A percentile compares a stretch with the other conserved stretches of the same genome.
Conservation (phyloP, 2,113 vertebrate genomes). For the Nansenia antarctica region DNA sequence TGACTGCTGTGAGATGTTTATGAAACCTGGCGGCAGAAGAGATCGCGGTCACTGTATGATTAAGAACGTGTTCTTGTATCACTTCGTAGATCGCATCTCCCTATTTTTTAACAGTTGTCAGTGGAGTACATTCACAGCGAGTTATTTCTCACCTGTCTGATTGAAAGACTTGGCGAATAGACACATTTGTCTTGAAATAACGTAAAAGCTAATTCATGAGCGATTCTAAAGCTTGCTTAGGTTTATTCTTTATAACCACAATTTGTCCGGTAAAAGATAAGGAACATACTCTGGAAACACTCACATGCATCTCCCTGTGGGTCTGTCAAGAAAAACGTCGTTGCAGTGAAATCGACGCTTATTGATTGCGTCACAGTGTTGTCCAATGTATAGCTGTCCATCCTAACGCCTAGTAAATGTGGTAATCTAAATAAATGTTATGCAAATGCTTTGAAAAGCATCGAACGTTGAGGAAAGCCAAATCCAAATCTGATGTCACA, state of each 20-base stretch:
- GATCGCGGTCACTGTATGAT: neutral
- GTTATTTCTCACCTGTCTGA: neutral
- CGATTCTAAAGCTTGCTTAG: neutral
- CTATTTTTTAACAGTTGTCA: neutral
- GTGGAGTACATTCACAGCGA: neutral
- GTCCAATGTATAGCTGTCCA: neutral
- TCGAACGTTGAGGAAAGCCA: no score
- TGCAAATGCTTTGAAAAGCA: no score
- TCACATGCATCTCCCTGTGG: slow-evolving; percentile 47
- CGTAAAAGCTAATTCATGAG: neutral
- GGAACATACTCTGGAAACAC: neutral
- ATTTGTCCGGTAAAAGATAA: neutral
- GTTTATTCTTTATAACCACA: neutral
- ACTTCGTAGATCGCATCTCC: neutral
- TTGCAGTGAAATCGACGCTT: slow-evolving; percentile 14
- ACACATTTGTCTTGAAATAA: neutral
- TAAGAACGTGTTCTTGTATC: neutral
- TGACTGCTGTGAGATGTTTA: neutral
- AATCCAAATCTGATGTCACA: no score
- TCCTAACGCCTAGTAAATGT: neutral
- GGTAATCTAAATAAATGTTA: no score
- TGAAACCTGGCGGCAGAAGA: neutral
- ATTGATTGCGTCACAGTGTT: slow-evolving; percentile 47
- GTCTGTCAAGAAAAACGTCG: no score
- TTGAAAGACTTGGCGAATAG: neutral